phyloP scores from a whole-genome alignment of 2,797 vertebrate species.

The Typhlichthys eigenmanni region DNA sequence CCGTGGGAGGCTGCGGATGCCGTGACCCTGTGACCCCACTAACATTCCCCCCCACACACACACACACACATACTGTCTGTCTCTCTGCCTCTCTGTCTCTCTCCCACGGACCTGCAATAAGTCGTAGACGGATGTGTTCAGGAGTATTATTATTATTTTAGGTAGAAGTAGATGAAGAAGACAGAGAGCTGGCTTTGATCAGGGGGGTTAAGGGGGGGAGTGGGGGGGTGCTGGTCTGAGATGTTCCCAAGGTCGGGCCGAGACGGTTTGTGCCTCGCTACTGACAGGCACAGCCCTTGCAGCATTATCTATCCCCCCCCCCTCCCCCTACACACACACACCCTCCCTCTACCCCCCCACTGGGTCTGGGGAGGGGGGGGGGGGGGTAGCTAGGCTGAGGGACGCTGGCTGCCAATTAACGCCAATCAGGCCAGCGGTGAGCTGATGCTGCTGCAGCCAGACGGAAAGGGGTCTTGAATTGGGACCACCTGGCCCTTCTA shows the following conservation, averaged over 20 bases:
- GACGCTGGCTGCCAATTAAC: constrained; percentile 66
- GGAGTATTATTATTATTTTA: too few relatives aligned
- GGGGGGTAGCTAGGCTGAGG: not conserved
- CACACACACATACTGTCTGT: too few relatives aligned
- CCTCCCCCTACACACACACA: not conserved
- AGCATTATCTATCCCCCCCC: constrained; percentile 4
- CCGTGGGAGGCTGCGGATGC: not conserved
- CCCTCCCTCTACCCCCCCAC: not conserved
- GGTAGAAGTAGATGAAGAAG: too few relatives aligned
- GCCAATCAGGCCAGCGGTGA: constrained; percentile 65
- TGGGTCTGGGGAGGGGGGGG: not conserved
- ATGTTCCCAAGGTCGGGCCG: constrained; percentile 42
- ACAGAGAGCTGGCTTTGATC: too few relatives aligned
- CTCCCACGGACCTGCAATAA: too few relatives aligned
- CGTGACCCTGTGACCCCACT: too few relatives aligned
- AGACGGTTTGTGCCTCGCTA: constrained; percentile 11
- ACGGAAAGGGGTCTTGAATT: constrained; percentile 44
- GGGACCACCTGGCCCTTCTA: constrained; percentile 60
- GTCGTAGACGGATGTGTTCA: too few relatives aligned
- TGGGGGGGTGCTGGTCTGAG: constrained; percentile 23
- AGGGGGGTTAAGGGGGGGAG: too few relatives aligned
- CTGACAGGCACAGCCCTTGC: constrained; percentile 6
- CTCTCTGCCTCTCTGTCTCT: too few relatives aligned
- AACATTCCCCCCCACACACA: too few relatives aligned
- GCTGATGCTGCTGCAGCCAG: constrained; percentile 44